Conservation (phyloP, 2,888 invertebrate genomes). For the Andrena minutula region DNA sequence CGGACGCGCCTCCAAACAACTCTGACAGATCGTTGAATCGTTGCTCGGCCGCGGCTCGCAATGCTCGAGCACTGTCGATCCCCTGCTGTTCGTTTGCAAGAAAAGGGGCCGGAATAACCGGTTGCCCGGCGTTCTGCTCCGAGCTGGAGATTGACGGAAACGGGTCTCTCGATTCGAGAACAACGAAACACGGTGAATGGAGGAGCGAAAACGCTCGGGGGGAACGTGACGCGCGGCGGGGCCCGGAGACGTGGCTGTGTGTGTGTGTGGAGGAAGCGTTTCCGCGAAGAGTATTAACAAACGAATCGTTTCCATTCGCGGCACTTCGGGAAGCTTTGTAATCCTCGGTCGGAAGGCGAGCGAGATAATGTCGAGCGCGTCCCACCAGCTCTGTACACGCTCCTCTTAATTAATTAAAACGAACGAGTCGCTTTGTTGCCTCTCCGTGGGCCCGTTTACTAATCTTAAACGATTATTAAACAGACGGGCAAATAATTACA, state of each 20-base stretch:
- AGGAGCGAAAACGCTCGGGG: neutral
- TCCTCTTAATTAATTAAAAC: conserved; percentile 53
- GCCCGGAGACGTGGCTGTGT: neutral
- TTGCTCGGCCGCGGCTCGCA: no score
- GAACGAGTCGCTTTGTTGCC: conserved; percentile 19
- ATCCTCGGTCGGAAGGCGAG: conserved; percentile 23
- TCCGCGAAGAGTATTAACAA: no score
- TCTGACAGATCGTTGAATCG: no score
- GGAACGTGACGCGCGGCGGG: neutral
- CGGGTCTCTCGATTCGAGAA: neutral
- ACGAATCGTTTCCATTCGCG: neutral
- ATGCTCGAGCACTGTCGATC: no score
- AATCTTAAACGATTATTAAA: conserved; percentile 13
- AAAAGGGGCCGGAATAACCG: conserved; percentile 23
- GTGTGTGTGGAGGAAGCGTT: no score
- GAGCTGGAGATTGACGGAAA: neutral
- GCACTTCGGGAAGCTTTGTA: conserved; percentile 33
- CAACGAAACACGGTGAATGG: no score
- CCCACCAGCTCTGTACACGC: neutral
- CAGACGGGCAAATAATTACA: neutral
- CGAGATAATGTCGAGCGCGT: conserved; percentile 36
- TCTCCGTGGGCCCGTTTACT: conserved; percentile 7
- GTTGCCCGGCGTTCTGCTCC: neutral
- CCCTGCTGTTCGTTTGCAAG: conserved; percentile 2
- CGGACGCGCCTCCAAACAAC: neutral